Conservation (phyloP, 35 echinoderm and acorn worm genomes). For the Amphiura filiformis region DNA sequence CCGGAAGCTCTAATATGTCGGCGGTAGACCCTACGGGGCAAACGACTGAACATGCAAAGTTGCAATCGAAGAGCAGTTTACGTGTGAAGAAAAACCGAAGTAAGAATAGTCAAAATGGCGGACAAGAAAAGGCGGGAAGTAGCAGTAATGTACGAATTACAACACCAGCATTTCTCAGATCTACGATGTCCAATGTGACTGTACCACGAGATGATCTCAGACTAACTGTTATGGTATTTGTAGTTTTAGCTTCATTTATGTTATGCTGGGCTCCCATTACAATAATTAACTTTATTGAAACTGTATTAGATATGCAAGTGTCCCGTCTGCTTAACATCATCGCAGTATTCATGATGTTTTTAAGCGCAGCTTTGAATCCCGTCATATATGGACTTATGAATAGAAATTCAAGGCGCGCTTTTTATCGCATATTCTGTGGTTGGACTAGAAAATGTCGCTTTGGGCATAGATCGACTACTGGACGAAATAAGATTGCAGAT, state of each 20-base stretch:
- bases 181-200: neutral
- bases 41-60: too few relatives aligned
- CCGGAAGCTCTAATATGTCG: too few relatives aligned
- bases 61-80: too few relatives aligned
- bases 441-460: neutral
- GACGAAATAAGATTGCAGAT: neutral
- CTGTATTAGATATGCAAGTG: conserved; percentile 25
- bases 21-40: too few relatives aligned
- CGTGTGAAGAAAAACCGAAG: too few relatives aligned
- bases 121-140: neutral
- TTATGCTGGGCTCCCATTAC: conserved; percentile 89
- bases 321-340: conserved; percentile 52
- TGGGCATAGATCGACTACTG: neutral
- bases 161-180: neutral
- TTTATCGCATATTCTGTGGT: conserved; percentile 40
- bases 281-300: conserved; percentile 83
- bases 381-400: conserved; percentile 87
- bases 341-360: conserved; percentile 89
- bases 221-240: conserved; percentile 66
- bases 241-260: conserved; percentile 74
- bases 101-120: too few relatives aligned
- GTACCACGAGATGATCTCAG: conserved; percentile 55
- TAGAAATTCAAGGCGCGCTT: conserved; percentile 68
- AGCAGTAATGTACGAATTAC: neutral
- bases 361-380: conserved; percentile 77